phyloP scores from a whole-genome alignment of 1,140 invertebrate genomes.

The Drosophila leontia region DNA sequence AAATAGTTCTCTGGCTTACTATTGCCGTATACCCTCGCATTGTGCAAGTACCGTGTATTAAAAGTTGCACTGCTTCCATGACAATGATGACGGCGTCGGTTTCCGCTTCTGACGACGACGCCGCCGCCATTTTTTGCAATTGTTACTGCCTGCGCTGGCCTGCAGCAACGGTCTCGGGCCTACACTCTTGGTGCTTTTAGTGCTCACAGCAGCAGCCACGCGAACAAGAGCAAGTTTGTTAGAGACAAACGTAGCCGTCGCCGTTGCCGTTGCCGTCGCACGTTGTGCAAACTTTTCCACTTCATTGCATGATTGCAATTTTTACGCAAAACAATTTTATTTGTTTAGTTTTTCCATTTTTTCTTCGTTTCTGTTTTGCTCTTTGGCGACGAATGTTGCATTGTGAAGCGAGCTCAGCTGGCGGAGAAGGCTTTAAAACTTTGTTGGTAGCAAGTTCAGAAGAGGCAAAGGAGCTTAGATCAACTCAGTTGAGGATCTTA shows the following conservation, averaged over 20 bases:
- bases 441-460: neutral
- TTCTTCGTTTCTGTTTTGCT: slow-evolving; percentile 26
- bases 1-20: neutral
- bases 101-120: slow-evolving; percentile 54
- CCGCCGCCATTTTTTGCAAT: slow-evolving; percentile 69
- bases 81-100: slow-evolving; percentile 78
- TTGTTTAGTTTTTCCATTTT: slow-evolving; percentile 63
- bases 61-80: slow-evolving; percentile 67
- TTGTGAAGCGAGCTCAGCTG: neutral
- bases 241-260: slow-evolving; percentile 50
- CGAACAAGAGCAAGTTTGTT: slow-evolving; percentile 33
- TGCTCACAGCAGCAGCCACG: slow-evolving; percentile 27
- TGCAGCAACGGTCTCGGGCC: slow-evolving; percentile 42
- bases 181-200: slow-evolving; percentile 36
- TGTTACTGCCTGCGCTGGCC: slow-evolving; percentile 37
- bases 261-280: slow-evolving; percentile 36
- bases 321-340: slow-evolving; percentile 82
- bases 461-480: neutral
- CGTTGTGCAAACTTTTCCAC: slow-evolving; percentile 79
- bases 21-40: neutral
- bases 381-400: slow-evolving; percentile 46
- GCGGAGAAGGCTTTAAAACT: slow-evolving; percentile 12
- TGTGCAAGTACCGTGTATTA: neutral
- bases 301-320: slow-evolving; percentile 74
- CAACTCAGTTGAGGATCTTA: too few species aligned